Evolutionary conservation across 1,140 invertebrate species (phyloP).

Genomic region (Achatina immaculata): DNA sequence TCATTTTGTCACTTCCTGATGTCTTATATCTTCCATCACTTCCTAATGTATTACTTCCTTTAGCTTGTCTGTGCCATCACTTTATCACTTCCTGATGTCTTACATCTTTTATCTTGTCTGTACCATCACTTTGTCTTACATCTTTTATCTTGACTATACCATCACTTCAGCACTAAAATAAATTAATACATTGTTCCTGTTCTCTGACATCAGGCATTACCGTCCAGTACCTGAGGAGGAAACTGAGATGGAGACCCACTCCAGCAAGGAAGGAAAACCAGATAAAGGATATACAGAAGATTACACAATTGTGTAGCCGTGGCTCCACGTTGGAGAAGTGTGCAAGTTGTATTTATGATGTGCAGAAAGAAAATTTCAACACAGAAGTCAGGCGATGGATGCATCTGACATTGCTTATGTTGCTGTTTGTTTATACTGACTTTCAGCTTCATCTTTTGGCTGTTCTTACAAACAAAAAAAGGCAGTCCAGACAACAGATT

Average conservation of each 20-base stretch:
- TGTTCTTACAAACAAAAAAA: too few relatives aligned
- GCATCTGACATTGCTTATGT: background rate
- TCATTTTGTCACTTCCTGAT: too few relatives aligned
- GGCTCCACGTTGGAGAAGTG: background rate
- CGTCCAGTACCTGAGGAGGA: conserved; percentile 52
- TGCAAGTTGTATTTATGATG: background rate
- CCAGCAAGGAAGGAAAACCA: conserved; percentile 25
- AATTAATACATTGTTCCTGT: conserved; percentile 9
- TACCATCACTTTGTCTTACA: too few relatives aligned
- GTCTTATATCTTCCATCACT: too few relatives aligned
- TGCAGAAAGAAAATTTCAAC: background rate
- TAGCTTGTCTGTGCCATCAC: too few relatives aligned
- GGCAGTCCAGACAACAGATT: too few relatives aligned
- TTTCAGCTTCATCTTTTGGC: background rate
- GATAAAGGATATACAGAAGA: conserved; percentile 59
- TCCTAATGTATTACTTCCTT: too few relatives aligned
- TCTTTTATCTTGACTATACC: too few relatives aligned
- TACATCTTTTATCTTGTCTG: too few relatives aligned
- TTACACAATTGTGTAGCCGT: conserved; percentile 50
- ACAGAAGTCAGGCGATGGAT: background rate
- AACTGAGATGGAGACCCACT: conserved; percentile 37
- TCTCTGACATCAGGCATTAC: conserved; percentile 50
- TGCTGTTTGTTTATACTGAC: background rate
- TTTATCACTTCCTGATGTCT: too few relatives aligned
- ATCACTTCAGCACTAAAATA: too few relatives aligned